Evolutionary conservation across 2,113 vertebrate species (phyloP).

Genomic region (Bubo bubo): DNA sequence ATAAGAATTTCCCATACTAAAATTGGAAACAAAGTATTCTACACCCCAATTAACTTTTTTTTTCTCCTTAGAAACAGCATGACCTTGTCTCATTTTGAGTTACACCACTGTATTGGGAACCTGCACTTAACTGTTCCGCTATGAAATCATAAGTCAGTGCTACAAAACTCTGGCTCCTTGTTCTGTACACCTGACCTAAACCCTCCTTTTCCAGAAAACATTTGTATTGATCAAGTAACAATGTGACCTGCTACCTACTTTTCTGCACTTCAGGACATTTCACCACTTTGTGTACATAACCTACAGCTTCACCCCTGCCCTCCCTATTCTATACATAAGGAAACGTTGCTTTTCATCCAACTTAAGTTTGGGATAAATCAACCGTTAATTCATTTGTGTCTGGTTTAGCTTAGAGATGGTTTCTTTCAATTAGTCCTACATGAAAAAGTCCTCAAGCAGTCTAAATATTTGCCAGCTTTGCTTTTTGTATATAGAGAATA

Average conservation of each 20-base stretch:
- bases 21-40: neutral
- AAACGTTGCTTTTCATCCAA: neutral
- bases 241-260: neutral
- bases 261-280: fast-evolving
- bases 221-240: no score
- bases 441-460: fast-evolving
- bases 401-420: neutral
- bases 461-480: neutral
- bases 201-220: no score
- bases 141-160: fast-evolving
- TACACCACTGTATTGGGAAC: neutral
- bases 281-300: neutral
- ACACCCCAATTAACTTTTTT: no score
- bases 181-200: fast-evolving
- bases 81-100: no score
- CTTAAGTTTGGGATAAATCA: no score
- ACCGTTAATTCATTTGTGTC: fast-evolving
- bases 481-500: fast-evolving
- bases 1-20: neutral
- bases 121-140: neutral
- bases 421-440: neutral
- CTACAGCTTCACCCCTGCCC: no score
- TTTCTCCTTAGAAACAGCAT: neutral
- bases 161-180: neutral
- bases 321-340: no score